These are phyloP conservation scores for Exephanes ischioxanthus DNA, from an alignment of 2,888 invertebrate genomes.

Conservation along the genomic window DNA sequence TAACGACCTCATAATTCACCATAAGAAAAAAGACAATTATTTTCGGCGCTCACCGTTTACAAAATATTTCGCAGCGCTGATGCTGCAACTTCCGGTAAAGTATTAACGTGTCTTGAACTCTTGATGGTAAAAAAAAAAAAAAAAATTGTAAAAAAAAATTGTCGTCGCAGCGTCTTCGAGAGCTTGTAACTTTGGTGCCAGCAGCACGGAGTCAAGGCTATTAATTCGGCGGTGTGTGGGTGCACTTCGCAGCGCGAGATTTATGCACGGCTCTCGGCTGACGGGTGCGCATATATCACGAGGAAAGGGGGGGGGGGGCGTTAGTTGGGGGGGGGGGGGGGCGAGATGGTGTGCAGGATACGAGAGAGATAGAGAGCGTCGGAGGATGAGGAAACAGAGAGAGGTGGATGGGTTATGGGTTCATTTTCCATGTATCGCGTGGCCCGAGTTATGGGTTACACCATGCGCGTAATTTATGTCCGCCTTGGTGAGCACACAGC, in stretches of 20 bases:
- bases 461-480: conserved; percentile 74
- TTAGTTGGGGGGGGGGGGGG: conserved; percentile 20
- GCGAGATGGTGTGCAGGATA: conserved; percentile 18
- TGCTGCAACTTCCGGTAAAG: not conserved
- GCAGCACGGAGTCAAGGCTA: conserved; percentile 73
- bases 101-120: conserved; percentile 2
- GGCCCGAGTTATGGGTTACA: conserved; percentile 77
- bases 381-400: conserved; percentile 62
- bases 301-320: conserved; percentile 40
- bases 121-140: not conserved
- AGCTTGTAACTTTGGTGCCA: conserved; percentile 61
- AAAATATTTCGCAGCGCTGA: not conserved
- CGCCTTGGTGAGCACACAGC: conserved; percentile 55
- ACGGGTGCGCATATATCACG: conserved; percentile 77
- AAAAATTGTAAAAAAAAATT: conserved; percentile 2
- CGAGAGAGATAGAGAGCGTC: conserved; percentile 55
- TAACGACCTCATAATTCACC: too few species aligned
- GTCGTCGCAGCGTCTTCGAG: conserved; percentile 44
- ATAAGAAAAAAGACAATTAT: too few species aligned
- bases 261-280: conserved; percentile 77
- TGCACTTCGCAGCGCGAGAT: conserved; percentile 77
- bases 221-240: conserved; percentile 77
- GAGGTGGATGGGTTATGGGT: conserved; percentile 75
- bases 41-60: not conserved
- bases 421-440: conserved; percentile 78